Evolutionary conservation across 2,888 invertebrate genomes (phyloP).

Genomic region (Patella depressa): DNA sequence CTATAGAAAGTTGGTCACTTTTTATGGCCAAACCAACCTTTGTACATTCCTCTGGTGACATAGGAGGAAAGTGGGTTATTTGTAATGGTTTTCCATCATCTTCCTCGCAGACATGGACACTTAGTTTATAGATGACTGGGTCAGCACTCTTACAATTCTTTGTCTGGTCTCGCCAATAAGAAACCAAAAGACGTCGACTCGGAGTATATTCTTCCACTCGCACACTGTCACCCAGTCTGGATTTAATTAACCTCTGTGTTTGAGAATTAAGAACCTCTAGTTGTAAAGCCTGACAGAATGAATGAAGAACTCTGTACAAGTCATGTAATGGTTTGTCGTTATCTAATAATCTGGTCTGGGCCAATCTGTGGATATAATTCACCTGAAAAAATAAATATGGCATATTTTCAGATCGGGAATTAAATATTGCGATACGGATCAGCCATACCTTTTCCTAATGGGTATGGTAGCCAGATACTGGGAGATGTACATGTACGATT

Average conservation of each 20-base stretch:
- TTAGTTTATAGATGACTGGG: constrained; percentile 79
- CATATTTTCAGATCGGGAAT: too few species aligned
- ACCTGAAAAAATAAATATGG: constrained; percentile 72
- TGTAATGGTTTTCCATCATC: constrained; percentile 83
- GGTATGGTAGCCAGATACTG: too few species aligned
- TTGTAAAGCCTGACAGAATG: constrained; percentile 95
- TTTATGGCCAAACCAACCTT: constrained; percentile 72
- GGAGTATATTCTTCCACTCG: constrained; percentile 86
- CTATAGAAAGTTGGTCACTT: constrained; percentile 94
- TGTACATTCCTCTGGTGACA: constrained; percentile 70
- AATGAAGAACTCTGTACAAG: constrained; percentile 84
- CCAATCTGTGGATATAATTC: constrained; percentile 89
- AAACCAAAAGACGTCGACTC: constrained; percentile 90
- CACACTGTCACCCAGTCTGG: constrained; percentile 81
- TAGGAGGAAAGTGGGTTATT: constrained; percentile 73
- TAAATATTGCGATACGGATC: too few species aligned
- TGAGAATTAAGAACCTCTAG: constrained; percentile 83
- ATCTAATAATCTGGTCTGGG: constrained; percentile 90
- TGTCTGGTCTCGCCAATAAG: constrained; percentile 85
- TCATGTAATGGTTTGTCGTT: constrained; percentile 84
- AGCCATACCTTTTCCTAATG: too few species aligned
- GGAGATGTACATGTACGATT: not conserved
- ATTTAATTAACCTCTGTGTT: constrained; percentile 87
- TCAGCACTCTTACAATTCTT: not conserved
- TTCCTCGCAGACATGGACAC: constrained; percentile 88